phyloP scores from a whole-genome alignment of 2,113 vertebrate species.

The Tragelaphus scriptus region DNA sequence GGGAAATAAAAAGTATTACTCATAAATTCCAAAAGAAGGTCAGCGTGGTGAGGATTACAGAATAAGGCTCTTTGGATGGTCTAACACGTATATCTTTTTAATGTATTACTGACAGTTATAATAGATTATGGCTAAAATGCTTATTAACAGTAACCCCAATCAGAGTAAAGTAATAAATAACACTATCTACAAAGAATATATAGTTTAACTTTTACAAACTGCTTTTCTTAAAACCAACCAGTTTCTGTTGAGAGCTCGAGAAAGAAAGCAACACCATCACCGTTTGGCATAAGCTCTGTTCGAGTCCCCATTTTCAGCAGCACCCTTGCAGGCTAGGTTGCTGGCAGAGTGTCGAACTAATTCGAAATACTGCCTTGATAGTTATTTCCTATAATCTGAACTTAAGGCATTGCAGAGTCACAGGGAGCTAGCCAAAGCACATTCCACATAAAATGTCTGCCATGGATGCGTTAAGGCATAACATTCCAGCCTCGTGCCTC shows the following conservation, averaged over 20 bases:
- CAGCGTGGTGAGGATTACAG: not conserved
- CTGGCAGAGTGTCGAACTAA: fast-evolving
- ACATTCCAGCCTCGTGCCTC: not conserved
- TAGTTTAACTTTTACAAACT: not conserved
- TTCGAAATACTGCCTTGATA: not conserved
- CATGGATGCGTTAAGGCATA: not conserved
- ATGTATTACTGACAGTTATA: not conserved
- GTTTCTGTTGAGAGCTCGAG: not conserved
- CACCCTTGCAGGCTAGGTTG: not conserved
- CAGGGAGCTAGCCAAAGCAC: not conserved
- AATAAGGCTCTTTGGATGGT: not conserved
- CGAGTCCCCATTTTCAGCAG: not conserved
- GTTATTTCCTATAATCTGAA: not conserved
- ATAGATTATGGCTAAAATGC: constrained; percentile 10
- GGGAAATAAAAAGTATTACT: not conserved
- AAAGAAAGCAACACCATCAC: fast-evolving
- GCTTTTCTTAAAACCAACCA: constrained; percentile 8
- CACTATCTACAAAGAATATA: constrained; percentile 39
- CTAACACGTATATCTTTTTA: not conserved
- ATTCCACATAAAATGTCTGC: not conserved
- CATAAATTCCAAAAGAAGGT: not conserved
- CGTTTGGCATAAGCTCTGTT: not conserved
- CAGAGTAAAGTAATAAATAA: constrained; percentile 49
- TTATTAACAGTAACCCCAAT: constrained; percentile 28
- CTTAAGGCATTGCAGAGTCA: constrained; percentile 59